Conservation (phyloP, 2,113 vertebrate species). For the Tyto alba region DNA sequence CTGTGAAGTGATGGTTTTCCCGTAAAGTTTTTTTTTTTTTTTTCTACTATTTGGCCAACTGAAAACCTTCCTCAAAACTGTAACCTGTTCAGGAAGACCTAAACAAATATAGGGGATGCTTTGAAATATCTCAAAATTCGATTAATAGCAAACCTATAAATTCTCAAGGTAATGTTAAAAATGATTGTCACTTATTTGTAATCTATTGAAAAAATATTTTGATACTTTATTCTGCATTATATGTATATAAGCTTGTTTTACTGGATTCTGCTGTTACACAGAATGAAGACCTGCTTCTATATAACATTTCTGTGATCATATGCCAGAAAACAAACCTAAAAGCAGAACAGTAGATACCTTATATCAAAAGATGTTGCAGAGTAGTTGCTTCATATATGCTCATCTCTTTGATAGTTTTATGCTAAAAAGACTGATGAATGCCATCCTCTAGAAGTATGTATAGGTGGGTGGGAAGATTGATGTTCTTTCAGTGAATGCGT, state of each 20-base stretch:
- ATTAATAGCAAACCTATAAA: too few species aligned
- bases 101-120: not conserved
- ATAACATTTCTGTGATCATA: not conserved
- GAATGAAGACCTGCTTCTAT: not conserved
- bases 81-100: not conserved
- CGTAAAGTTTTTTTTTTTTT: not conserved
- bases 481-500: not conserved
- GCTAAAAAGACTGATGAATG: not conserved
- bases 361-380: not conserved
- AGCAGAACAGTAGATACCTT: not conserved
- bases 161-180: not conserved
- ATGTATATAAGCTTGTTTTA: not conserved
- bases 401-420: not conserved
- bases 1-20: not conserved
- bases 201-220: not conserved
- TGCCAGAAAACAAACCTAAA: not conserved
- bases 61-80: not conserved
- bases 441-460: not conserved
- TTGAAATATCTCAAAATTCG: not conserved
- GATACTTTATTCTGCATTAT: not conserved
- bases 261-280: not conserved
- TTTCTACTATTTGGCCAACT: not conserved
- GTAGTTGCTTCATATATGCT: not conserved
- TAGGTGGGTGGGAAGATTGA: not conserved
- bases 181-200: not conserved